Base-by-base conservation (phyloP, 2,888 invertebrate genomes). In the Agrypnus murinus region DNA sequence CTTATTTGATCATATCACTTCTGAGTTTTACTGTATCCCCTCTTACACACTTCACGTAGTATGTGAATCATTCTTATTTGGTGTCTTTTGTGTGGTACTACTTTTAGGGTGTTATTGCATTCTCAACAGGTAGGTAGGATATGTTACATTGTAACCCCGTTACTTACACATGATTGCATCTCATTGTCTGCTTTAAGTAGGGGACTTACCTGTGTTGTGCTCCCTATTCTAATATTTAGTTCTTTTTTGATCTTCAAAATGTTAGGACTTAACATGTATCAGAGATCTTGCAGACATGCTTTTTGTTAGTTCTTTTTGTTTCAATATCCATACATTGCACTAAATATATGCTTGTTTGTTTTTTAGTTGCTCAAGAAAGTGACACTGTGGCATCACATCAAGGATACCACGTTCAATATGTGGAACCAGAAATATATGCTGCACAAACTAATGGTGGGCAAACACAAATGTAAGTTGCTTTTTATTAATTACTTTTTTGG, bases 371-470 rank as follows among this genome's bases (percentile, higher is more conserved):
- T 86, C 88, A 88, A 78, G 90, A 90, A 81, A 88, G 89, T 53
- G 89, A 89, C 73, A 88, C 89, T 63, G 90, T 90, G 85, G 86
- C 86, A 79, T 86, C 86, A 43, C 86, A 86, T 76, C 86, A 84
- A 77, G 90, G 90, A 80, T 92, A 92, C 81, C 92, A 92, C 82
- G 92, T 92, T 80, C 92, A 92, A 84, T 92, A 92, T 88, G 92
- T 92, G 78, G 92, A 92, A 83, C 90, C 92, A 0, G 88, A 91
- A 86, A 81, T 92, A 84, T 89, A 89, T 86, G 82, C 92, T 86
- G 85, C 90, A 81, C 81, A 91, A 75, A 83, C 85, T 45, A 85
- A 85, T 77, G 84, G 84, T 86, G 86, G 87, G 75, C 90, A 90
- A 83, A 87, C 88, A 78, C 89, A 90, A 86, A 89, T 90, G 90